Conservation (phyloP, 2,888 invertebrate genomes). For the Choreutis nemorana region DNA sequence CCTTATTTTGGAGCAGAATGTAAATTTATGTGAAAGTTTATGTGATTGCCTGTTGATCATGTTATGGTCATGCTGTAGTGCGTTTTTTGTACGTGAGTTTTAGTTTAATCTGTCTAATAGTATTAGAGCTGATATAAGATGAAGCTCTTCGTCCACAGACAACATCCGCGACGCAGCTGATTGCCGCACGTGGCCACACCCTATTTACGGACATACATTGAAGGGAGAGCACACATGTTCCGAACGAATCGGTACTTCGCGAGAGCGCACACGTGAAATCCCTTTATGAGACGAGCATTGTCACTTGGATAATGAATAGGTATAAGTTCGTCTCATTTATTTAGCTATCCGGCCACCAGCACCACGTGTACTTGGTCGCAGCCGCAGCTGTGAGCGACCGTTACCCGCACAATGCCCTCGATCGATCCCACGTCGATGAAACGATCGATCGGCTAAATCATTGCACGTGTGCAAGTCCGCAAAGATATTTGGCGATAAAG, state of each 20-base stretch:
- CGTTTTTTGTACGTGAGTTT: slow-evolving; percentile 21
- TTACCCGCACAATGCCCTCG: slow-evolving; percentile 66
- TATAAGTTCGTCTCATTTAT: slow-evolving; percentile 54
- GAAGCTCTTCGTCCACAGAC: slow-evolving; percentile 55
- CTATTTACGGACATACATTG: slow-evolving; percentile 63
- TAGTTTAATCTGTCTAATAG: slow-evolving; percentile 32
- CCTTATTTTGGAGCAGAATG: slow-evolving; percentile 21
- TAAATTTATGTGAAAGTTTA: slow-evolving; percentile 10
- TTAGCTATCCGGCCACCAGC: slow-evolving; percentile 64
- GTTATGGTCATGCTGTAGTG: neutral
- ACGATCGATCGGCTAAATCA: slow-evolving; percentile 56
- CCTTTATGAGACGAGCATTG: slow-evolving; percentile 62
- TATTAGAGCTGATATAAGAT: slow-evolving; percentile 55
- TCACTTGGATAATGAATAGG: slow-evolving; percentile 58
- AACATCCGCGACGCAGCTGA: slow-evolving; percentile 63
- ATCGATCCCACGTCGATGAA: slow-evolving; percentile 58
- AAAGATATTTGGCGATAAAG: slow-evolving; percentile 44
- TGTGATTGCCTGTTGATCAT: slow-evolving; percentile 1
- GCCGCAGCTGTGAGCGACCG: slow-evolving; percentile 64
- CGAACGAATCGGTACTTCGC: slow-evolving; percentile 62
- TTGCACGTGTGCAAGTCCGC: slow-evolving; percentile 48
- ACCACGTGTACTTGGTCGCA: slow-evolving; percentile 45
- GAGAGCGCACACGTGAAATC: slow-evolving; percentile 63
- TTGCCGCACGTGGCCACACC: slow-evolving; percentile 63
- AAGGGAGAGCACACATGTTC: slow-evolving; percentile 64